Percentiles rank a stretch among this genome's conserved stretches.
These are phyloP conservation scores for Andrena hattorfiana DNA, from an alignment of 2,888 invertebrate genomes.

Conservation along the genomic window DNA sequence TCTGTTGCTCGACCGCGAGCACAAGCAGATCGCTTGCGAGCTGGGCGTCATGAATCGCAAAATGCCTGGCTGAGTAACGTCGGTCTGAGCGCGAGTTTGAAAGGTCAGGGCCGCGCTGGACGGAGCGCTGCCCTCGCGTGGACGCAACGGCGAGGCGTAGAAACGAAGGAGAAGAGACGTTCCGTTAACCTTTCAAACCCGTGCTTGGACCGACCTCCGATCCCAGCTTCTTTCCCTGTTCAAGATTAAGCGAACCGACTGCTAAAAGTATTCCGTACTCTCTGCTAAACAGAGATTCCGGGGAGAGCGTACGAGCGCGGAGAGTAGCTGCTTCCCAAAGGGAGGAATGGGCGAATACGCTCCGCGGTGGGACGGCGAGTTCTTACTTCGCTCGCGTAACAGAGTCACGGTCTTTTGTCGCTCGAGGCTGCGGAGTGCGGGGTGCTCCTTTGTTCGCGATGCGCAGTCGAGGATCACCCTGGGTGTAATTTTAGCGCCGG, in stretches of 20 bases:
- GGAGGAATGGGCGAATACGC: neutral
- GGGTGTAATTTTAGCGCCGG: no score
- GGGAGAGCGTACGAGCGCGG: neutral
- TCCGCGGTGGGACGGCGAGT: neutral
- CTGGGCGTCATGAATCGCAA: slow-evolving; percentile 83
- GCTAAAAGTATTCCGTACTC: slow-evolving; percentile 41
- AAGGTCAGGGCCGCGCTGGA: slow-evolving; percentile 66
- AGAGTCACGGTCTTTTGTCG: slow-evolving; percentile 27
- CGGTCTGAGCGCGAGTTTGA: slow-evolving; percentile 83
- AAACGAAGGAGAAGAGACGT: slow-evolving; percentile 43
- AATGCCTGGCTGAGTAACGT: slow-evolving; percentile 85
- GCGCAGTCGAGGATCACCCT: no score
- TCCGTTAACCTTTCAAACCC: slow-evolving; percentile 79
- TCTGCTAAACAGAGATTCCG: slow-evolving; percentile 14
- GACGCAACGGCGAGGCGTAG: slow-evolving; percentile 40
- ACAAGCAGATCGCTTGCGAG: slow-evolving; percentile 82
- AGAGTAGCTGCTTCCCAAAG: neutral
- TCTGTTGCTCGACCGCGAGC: slow-evolving; percentile 82
- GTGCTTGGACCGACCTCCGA: slow-evolving; percentile 80
- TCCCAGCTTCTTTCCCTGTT: slow-evolving; percentile 53
- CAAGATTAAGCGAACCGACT: slow-evolving; percentile 35
- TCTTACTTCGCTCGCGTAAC: slow-evolving; percentile 51
- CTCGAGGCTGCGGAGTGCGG: neutral
- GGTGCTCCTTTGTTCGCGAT: neutral
- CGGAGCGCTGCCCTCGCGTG: slow-evolving; percentile 32